Percentiles rank a stretch among this genome's conserved stretches.
Evolutionary conservation across 2,888 invertebrate species (phyloP).

Genomic region (Aleiodes alternator): DNA sequence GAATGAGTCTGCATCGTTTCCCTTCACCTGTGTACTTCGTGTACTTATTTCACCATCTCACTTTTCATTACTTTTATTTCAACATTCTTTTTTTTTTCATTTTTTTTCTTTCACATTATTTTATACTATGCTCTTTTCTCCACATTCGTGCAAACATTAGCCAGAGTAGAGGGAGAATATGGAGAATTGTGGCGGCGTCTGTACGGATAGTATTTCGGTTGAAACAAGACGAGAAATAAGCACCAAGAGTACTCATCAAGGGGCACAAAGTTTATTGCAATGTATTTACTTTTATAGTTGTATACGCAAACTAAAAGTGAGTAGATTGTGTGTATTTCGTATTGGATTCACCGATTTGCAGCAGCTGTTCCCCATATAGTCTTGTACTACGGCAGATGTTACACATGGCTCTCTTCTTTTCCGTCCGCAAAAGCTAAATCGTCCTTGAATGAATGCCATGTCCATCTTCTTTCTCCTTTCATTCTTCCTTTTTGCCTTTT

Average conservation of each 20-base stretch:
- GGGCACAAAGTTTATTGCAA: slow-evolving; percentile 55
- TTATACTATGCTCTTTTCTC: slow-evolving; percentile 2
- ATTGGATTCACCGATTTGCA: slow-evolving; percentile 56
- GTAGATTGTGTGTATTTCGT: slow-evolving; percentile 48
- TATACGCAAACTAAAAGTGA: slow-evolving; percentile 53
- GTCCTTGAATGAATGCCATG: slow-evolving; percentile 42
- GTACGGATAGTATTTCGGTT: slow-evolving; percentile 31
- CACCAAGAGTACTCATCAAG: slow-evolving; percentile 39
- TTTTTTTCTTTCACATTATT: not conserved
- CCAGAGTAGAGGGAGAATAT: not conserved
- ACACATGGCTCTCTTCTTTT: slow-evolving; percentile 58
- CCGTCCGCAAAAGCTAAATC: slow-evolving; percentile 57
- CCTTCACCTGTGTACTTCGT: no score
- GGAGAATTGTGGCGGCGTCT: slow-evolving; percentile 19
- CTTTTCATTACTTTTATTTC: not conserved
- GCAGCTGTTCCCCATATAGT: slow-evolving; percentile 66
- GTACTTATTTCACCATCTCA: not conserved
- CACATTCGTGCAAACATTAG: not conserved
- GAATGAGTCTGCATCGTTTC: no score
- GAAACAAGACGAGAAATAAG: not conserved
- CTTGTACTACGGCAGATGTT: slow-evolving; percentile 68
- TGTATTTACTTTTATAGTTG: slow-evolving; percentile 50
- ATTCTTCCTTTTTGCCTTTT: slow-evolving; percentile 45
- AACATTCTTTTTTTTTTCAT: not conserved
- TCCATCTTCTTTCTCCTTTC: slow-evolving; percentile 34